Conservation (phyloP, 2,888 invertebrate genomes). For the Apodemia zela region DNA sequence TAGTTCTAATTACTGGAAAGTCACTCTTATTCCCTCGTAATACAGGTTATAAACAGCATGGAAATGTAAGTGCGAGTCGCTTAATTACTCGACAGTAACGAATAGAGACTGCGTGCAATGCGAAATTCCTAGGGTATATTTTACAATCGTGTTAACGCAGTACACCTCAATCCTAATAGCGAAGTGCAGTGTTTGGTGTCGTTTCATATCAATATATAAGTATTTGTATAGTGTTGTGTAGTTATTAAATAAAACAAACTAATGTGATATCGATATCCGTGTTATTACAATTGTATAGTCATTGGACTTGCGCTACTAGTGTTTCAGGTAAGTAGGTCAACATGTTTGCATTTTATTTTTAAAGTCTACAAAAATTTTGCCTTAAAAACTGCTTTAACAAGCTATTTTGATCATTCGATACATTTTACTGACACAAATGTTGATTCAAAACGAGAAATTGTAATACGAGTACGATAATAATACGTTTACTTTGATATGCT, state of each 20-base stretch:
- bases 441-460: too few relatives aligned
- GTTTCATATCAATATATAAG: conserved; percentile 5
- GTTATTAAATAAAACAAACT: neutral
- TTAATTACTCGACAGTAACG: conserved; percentile 67
- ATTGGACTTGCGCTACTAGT: conserved; percentile 1
- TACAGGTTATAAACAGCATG: conserved; percentile 33
- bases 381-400: neutral
- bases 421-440: neutral
- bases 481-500: too few relatives aligned
- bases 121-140: conserved; percentile 68
- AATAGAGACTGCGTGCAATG: conserved; percentile 56
- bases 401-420: neutral
- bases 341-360: neutral
- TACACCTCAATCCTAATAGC: neutral
- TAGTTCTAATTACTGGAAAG: conserved; percentile 31
- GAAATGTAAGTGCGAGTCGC: conserved; percentile 35
- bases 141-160: conserved; percentile 26
- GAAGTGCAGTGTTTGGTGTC: conserved; percentile 2
- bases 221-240: conserved; percentile 18
- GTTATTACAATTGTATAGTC: neutral
- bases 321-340: conserved; percentile 19
- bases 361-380: conserved; percentile 2
- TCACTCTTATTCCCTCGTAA: conserved; percentile 31
- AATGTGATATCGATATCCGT: neutral
- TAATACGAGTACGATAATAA: too few relatives aligned